Evolutionary conservation across 2,113 vertebrate species (phyloP).

Genomic region (Stigmatopora argus): DNA sequence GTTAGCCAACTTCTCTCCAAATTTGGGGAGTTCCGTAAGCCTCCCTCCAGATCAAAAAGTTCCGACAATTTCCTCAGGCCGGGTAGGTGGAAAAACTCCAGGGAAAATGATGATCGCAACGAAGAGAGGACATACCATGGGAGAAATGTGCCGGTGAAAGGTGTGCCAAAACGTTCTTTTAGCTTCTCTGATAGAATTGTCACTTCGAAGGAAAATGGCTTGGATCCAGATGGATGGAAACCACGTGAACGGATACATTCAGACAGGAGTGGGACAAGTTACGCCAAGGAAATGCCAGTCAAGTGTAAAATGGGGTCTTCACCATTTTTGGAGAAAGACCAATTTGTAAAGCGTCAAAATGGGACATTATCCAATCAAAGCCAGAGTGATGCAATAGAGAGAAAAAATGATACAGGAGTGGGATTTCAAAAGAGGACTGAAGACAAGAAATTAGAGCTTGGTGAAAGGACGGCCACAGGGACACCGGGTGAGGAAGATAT

Average conservation of each 20-base stretch:
- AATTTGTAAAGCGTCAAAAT: constrained; percentile 19
- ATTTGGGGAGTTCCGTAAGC: constrained; percentile 66
- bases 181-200: constrained; percentile 66
- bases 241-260: constrained; percentile 35
- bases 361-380: constrained; percentile 6
- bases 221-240: constrained; percentile 14
- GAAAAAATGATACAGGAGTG: constrained; percentile 9
- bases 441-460: constrained; percentile 15
- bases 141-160: constrained; percentile 21
- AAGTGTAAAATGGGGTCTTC: constrained; percentile 29
- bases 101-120: constrained; percentile 32
- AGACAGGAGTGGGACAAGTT: constrained; percentile 18
- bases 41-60: constrained; percentile 71
- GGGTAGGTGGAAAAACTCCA: constrained; percentile 36
- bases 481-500: constrained; percentile 18
- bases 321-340: constrained; percentile 22
- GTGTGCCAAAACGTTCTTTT: constrained; percentile 58
- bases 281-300: constrained; percentile 22
- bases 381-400: not conserved
- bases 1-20: constrained; percentile 74
- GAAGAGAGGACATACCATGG: constrained; percentile 7
- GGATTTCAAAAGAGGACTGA: constrained; percentile 18
- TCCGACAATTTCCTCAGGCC: constrained; percentile 63
- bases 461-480: constrained; percentile 24
- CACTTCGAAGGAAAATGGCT: constrained; percentile 41